These are phyloP conservation scores for Crotalus horridus DNA, from an alignment of 2,113 vertebrate species.

Conservation along the genomic window DNA sequence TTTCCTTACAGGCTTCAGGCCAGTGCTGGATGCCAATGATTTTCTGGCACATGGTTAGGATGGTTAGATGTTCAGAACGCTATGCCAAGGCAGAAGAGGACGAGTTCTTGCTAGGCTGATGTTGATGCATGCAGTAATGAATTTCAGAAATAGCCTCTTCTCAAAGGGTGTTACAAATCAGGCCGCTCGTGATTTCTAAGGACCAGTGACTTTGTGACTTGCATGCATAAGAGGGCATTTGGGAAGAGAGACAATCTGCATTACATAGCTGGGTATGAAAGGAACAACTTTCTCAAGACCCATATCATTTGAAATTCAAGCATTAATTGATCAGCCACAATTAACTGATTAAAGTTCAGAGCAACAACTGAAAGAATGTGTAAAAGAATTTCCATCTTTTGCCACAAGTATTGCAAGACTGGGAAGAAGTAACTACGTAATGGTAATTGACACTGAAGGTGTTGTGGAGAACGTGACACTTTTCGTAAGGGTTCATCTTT, in stretches of 20 bases:
- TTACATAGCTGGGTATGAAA: neutral
- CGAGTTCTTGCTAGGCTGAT: neutral
- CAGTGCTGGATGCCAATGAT: neutral
- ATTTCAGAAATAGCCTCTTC: neutral
- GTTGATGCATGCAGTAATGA: neutral
- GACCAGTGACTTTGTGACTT: neutral
- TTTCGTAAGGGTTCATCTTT: neutral
- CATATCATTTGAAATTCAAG: neutral
- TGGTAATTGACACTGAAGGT: neutral
- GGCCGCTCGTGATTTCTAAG: neutral
- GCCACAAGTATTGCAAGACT: neutral
- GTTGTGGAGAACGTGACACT: too few species aligned
- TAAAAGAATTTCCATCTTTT: neutral
- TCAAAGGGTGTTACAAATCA: neutral
- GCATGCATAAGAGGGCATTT: neutral
- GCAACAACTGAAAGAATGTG: neutral
- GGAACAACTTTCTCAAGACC: neutral
- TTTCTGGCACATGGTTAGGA: neutral
- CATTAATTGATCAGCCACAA: neutral
- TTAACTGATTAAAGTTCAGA: neutral
- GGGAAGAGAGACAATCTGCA: neutral
- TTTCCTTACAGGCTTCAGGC: neutral
- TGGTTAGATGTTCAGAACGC: neutral
- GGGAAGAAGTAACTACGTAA: neutral
- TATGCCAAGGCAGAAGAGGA: neutral